A percentile compares a stretch with the other conserved stretches of the same genome.
phyloP scores from a whole-genome alignment of 2,113 vertebrate genomes.

The Aplodontia rufa region DNA sequence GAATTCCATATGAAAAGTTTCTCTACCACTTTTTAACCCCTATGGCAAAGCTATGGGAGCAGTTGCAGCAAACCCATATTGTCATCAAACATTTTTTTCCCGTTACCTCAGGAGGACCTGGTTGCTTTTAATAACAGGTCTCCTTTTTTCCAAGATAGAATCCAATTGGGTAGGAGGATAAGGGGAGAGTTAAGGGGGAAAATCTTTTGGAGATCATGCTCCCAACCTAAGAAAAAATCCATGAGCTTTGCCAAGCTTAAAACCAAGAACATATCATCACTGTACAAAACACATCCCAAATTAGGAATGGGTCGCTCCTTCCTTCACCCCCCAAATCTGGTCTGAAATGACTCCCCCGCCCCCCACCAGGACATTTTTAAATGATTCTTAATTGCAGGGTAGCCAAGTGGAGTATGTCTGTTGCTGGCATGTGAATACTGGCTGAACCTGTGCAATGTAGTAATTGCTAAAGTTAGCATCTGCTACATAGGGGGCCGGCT shows the following conservation, averaged over 20 bases:
- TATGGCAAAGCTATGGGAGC: conserved; percentile 88
- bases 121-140: conserved; percentile 84
- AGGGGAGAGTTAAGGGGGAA: not conserved
- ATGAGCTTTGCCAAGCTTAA: conserved; percentile 87
- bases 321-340: not conserved
- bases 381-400: conserved; percentile 94
- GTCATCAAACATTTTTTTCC: conserved; percentile 83
- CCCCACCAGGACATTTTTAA: conserved; percentile 70
- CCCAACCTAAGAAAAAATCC: conserved; percentile 82
- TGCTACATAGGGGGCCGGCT: conserved; percentile 97
- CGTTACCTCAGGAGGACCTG: conserved; percentile 81
- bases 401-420: conserved; percentile 97
- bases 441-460: conserved; percentile 98
- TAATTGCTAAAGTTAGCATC: conserved; percentile 99
- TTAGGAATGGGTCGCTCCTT: conserved; percentile 59
- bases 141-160: conserved; percentile 85
- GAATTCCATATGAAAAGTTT: conserved; percentile 78
- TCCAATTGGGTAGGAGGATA: conserved; percentile 74
- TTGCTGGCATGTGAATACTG: conserved; percentile 96
- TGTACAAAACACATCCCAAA: conserved; percentile 86
- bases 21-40: conserved; percentile 76
- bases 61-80: conserved; percentile 86
- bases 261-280: conserved; percentile 85
- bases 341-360: conserved; percentile 70
- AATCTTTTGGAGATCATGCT: conserved; percentile 82